Conservation (phyloP, 1,140 invertebrate genomes). For the Drosophila prosaltans region DNA sequence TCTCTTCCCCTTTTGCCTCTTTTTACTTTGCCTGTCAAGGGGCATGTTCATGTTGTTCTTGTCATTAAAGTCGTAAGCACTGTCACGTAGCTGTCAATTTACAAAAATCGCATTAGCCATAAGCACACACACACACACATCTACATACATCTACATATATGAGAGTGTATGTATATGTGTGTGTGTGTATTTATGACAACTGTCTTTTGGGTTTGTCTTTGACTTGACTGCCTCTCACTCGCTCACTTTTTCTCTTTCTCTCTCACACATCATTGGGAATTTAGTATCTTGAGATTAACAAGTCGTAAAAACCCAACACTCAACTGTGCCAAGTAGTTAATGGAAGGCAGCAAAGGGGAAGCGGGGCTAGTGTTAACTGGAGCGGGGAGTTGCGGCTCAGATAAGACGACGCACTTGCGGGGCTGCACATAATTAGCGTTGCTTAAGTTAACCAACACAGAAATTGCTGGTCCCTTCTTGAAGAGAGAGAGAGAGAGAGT, state of each 20-base stretch:
- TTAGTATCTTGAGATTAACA: slow-evolving; percentile 65
- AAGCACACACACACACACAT: slow-evolving; percentile 39
- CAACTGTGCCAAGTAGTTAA: slow-evolving; percentile 34
- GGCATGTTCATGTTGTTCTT: slow-evolving; percentile 53
- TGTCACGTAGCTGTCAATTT: slow-evolving; percentile 80
- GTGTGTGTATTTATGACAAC: slow-evolving; percentile 59
- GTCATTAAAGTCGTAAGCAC: slow-evolving; percentile 77
- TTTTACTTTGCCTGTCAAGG: slow-evolving; percentile 11
- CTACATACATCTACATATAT: slow-evolving; percentile 22
- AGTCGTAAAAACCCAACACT: slow-evolving; percentile 63
- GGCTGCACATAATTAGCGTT: slow-evolving; percentile 74
- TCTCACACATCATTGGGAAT: slow-evolving; percentile 49
- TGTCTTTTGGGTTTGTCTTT: slow-evolving; percentile 38
- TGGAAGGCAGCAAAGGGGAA: background rate
- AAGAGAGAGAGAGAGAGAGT: no score
- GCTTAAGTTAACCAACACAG: slow-evolving; percentile 48
- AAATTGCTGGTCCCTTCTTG: no score
- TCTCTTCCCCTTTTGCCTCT: background rate
- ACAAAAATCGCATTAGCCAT: slow-evolving; percentile 73
- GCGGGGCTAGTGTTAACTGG: slow-evolving; percentile 1
- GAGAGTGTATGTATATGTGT: slow-evolving; percentile 25
- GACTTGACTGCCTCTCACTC: slow-evolving; percentile 29
- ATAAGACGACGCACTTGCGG: slow-evolving; percentile 61
- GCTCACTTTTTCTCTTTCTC: background rate
- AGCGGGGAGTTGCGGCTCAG: slow-evolving; percentile 9